These are phyloP conservation scores for Crambe crambe DNA, from an alignment of 37 sponge, comb jelly and placozoan genomes.

Conservation along the genomic window DNA sequence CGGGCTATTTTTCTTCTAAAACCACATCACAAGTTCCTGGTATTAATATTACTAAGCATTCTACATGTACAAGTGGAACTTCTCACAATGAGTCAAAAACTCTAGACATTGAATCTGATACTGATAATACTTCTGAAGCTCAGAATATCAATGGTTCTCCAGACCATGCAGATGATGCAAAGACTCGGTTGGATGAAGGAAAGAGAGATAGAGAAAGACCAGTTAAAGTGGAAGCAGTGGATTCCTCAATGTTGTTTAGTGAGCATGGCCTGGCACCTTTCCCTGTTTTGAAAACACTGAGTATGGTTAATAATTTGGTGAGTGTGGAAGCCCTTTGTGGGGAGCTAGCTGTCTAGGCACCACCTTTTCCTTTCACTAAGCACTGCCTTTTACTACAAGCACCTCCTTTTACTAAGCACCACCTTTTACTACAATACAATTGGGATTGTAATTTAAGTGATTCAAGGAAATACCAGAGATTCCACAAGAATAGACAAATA, in stretches of 20 bases:
- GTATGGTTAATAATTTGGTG: constrained; percentile 78
- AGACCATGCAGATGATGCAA: not conserved
- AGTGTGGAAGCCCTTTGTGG: not conserved
- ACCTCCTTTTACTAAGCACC: no score
- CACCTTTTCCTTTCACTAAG: no score
- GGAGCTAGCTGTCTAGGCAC: not conserved
- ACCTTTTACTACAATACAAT: no score
- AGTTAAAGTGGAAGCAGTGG: not conserved
- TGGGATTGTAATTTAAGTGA: no score
- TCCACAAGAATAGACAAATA: no score
- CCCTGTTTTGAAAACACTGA: constrained; percentile 69
- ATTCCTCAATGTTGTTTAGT: not conserved
- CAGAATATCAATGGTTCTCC: not conserved
- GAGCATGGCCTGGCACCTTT: constrained; percentile 65
- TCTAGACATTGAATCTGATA: not conserved
- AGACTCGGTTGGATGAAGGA: not conserved
- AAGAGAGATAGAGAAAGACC: not conserved
- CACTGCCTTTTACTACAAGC: no score
- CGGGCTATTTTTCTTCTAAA: no score
- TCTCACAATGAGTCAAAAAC: not conserved
- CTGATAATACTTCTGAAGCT: not conserved
- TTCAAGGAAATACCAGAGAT: no score
- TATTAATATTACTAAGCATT: no score
- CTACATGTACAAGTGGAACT: no score
- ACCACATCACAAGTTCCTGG: no score